Conservation (phyloP, 2,113 vertebrate genomes). For the Murina feae region DNA sequence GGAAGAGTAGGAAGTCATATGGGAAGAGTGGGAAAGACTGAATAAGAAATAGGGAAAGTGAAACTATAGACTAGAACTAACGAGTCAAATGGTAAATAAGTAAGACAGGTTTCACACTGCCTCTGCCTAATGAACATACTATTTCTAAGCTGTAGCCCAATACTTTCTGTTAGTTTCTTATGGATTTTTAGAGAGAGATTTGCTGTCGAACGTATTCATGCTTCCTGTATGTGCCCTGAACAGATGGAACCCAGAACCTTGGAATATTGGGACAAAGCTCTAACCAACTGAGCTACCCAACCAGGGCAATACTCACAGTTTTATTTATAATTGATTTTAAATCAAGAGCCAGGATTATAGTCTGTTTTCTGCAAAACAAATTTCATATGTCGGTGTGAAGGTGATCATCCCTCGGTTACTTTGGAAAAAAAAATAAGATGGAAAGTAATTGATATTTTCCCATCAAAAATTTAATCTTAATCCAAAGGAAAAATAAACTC, state of each 20-base stretch:
- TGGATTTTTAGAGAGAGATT: not conserved
- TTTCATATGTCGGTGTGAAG: not conserved
- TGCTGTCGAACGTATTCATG: not conserved
- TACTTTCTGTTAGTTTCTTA: not conserved
- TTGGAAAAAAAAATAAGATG: not conserved
- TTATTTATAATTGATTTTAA: not conserved
- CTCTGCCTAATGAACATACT: not conserved
- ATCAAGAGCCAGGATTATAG: not conserved
- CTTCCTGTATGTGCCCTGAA: not conserved
- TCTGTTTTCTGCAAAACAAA: not conserved
- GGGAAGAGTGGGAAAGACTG: not conserved
- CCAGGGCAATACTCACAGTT: not conserved
- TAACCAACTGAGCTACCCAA: not conserved
- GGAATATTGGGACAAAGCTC: not conserved
- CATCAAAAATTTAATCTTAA: conserved; percentile 8
- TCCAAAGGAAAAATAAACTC: not conserved
- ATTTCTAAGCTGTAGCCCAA: not conserved
- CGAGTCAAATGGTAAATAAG: not conserved
- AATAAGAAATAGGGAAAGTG: not conserved
- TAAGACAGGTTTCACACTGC: not conserved
- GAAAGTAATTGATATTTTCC: not conserved
- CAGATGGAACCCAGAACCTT: not conserved
- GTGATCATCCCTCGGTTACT: not conserved
- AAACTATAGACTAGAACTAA: not conserved
- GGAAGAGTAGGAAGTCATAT: not conserved